Evolutionary conservation across 2,888 invertebrate genomes (phyloP), one percentile per base, ranked within the genome.

Genomic region (Tillus elongatus): DNA sequence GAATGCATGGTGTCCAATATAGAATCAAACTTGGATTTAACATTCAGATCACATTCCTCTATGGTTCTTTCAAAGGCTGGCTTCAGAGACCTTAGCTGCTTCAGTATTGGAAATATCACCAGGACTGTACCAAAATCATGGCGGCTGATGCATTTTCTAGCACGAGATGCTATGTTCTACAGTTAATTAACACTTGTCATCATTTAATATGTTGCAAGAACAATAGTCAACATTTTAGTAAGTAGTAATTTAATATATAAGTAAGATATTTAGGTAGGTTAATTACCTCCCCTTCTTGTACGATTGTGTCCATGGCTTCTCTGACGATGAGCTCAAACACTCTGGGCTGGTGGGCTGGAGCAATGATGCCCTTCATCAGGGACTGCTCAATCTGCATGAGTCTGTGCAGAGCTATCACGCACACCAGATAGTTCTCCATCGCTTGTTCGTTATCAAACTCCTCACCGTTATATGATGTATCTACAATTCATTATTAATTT

Each of bases 381-480:
- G 80, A 73, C 45, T 86, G 79, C 64, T 96, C 95, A 62, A 84
- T 82, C 51, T 91, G 84, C 72, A 93, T 86, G 11, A 95, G 69
- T 39, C 86, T 79, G 43, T 86, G 82, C 40, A 92, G 69, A 1
- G 85, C 88, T 16, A 87, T 80, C 3, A 92, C 79, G 53, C 87
- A 74, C 29, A 86, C 75, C 42, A 92, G 67, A 63, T 87, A 89
- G 57, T 83, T 80, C 53, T 88, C 85, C 70, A 86, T 77, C 65
- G 89, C 89, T 54, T 83, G 78, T 58, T 87, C 87, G 37, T 79
- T 81, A 46, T 79, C 70, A 4, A 68, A 56, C 45, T 77, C 77
- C 52, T 78, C 79, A 33, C 71, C 70, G 13, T 49, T 66, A 40
- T 58, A 62, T 13, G 60, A 53, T 14, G 60, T 52, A 44, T 64